Evolutionary conservation across 2,113 vertebrate species (phyloP).

Genomic region (Hylia prasina): DNA sequence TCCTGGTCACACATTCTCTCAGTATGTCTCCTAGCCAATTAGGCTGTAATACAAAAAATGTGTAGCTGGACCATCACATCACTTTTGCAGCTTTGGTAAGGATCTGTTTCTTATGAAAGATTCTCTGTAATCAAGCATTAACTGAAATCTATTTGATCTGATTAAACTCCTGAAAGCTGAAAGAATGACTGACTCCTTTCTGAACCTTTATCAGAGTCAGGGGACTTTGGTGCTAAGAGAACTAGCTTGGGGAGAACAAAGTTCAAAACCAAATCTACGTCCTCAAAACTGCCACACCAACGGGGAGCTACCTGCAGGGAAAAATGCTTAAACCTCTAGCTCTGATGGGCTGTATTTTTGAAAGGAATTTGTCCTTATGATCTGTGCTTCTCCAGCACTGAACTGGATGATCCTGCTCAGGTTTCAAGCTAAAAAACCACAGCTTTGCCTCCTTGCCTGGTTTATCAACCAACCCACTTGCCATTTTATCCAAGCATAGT

Average conservation of each 20-base stretch:
- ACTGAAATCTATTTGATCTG: not conserved
- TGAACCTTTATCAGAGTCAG: not conserved
- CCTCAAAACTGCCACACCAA: not conserved
- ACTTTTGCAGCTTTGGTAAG: not conserved
- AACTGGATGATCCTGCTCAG: not conserved
- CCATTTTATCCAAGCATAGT: not conserved
- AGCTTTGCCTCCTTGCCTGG: not conserved
- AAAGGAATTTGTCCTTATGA: not conserved
- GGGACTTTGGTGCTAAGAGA: not conserved
- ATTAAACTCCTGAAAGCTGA: not conserved
- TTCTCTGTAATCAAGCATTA: not conserved
- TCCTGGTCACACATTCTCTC: not conserved
- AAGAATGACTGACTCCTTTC: not conserved
- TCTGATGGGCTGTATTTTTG: not conserved
- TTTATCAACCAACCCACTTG: not conserved
- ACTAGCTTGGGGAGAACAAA: not conserved
- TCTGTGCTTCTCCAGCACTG: not conserved
- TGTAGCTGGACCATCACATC: not conserved
- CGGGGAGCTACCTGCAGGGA: not conserved
- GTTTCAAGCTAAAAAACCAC: not conserved
- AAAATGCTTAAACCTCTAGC: not conserved
- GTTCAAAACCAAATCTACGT: not conserved
- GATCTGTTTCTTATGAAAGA: not conserved
- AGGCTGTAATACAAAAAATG: not conserved
- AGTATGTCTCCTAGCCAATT: not conserved